Evolutionary conservation across 2,797 vertebrate genomes (phyloP).

Genomic region (Melanotaenia maccullochi): DNA sequence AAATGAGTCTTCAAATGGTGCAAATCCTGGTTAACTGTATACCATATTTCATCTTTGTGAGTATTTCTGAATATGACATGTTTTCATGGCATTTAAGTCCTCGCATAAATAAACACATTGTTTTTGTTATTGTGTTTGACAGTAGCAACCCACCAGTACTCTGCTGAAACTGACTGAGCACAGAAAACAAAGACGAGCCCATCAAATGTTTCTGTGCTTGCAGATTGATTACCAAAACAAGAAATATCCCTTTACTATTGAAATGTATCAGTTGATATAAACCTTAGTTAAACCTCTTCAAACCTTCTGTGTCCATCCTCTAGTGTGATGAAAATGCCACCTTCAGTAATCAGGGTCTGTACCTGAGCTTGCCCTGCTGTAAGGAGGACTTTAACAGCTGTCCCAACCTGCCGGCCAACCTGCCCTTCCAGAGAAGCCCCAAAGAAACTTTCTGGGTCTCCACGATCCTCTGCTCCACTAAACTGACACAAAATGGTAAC

Average conservation of each 20-base stretch:
- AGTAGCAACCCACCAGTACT: not conserved
- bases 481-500: constrained; percentile 97
- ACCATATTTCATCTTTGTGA: not conserved
- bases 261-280: not conserved
- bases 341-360: constrained; percentile 97
- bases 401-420: constrained; percentile 93
- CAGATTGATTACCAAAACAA: not conserved
- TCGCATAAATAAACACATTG: not conserved
- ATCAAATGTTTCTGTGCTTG: constrained; percentile 4
- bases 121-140: not conserved
- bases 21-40: not conserved
- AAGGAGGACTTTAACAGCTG: constrained; percentile 98
- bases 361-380: constrained; percentile 97
- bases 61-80: not conserved
- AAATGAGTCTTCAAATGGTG: not conserved
- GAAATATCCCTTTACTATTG: not conserved
- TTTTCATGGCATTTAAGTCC: not conserved
- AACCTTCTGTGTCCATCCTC: not conserved
- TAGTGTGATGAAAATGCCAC: constrained; percentile 98
- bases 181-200: not conserved
- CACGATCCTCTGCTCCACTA: constrained; percentile 97
- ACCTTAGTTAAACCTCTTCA: not conserved
- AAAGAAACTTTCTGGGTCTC: constrained; percentile 98
- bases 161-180: not conserved
- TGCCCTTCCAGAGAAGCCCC: constrained; percentile 97